Conservation (phyloP, 2,113 vertebrate species). For the Chlamydotis undulata region DNA sequence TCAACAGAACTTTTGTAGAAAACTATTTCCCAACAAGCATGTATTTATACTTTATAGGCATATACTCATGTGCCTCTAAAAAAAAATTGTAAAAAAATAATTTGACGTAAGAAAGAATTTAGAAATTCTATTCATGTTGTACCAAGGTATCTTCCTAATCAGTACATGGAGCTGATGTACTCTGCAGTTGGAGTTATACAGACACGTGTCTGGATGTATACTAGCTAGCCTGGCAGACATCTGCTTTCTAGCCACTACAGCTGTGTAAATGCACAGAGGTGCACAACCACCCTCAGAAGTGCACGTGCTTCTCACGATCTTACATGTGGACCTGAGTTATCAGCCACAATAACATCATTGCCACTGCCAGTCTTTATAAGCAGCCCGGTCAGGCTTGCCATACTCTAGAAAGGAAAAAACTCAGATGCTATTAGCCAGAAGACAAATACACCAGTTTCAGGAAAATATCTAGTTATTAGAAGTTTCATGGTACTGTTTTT, state of each 20-base stretch:
- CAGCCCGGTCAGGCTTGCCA: neutral
- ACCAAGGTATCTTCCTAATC: neutral
- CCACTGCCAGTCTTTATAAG: neutral
- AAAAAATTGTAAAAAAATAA: neutral
- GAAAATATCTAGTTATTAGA: neutral
- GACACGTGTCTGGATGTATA: neutral
- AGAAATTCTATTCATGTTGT: neutral
- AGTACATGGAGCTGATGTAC: neutral
- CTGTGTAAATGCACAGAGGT: rapidly evolving
- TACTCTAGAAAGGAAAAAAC: neutral
- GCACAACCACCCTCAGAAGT: neutral
- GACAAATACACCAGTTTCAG: neutral
- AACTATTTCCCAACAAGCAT: neutral
- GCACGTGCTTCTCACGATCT: rapidly evolving
- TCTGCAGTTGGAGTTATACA: neutral
- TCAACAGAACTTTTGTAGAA: neutral
- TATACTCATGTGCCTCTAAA: neutral
- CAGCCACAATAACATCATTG: neutral
- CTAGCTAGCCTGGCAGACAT: neutral
- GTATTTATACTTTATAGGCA: neutral
- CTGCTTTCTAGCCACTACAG: neutral
- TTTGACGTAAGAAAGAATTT: neutral
- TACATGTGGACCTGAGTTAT: neutral
- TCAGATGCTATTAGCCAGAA: neutral
- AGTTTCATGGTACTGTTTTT: neutral